Base-by-base conservation (phyloP, 1,140 invertebrate genomes). In the Meloidogyne hapla region DNA sequence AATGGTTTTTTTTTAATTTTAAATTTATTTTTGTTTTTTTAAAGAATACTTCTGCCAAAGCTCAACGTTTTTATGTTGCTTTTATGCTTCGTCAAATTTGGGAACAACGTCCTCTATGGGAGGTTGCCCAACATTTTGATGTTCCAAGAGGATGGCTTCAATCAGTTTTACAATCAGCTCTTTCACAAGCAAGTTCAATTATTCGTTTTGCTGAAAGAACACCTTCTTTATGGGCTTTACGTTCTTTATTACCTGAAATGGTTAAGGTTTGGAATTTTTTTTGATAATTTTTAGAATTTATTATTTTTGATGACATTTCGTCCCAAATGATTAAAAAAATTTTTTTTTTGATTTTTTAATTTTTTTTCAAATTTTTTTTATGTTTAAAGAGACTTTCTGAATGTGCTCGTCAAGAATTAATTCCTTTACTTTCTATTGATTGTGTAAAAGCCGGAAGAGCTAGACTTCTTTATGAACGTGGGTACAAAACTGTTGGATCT, bases 111-210 rank as follows among this genome's bases (percentile, higher is more conserved):
- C 40, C 73, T 25, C 56, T 82, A 18, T 75, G 80, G 66, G 69
- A 63, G 45, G 75, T 80, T 4, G 80, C 79, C 18, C 38, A 81
- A 33, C 28, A 21, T 40, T 80, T 80, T 42, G 71, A 73, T 23
- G 79, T 80, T 18, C 38, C 70, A 12, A 81, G 79, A n/a, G 79
- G 79, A 26, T 80, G 79, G 79, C 40, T 80, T 3, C 75, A 80
- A 67, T 69, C 63, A 18, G 38, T 71, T 28, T n/a, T 80, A 61
- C 77, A 80, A 66, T 66, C 65, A 0, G 42, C 70, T 18, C 26
- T 74, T 4, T 40, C 70, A 23, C 73, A 80, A 33, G 67, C 79
- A 26, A 77, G 70, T 45, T 63, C 81, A 38, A 56, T 80, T 23
- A 38, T 81, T 15, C 63, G 79, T 40, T 80, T 81, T 78, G 67